Conservation (phyloP, 2,113 vertebrate species). For the Oplegnathus fasciatus region DNA sequence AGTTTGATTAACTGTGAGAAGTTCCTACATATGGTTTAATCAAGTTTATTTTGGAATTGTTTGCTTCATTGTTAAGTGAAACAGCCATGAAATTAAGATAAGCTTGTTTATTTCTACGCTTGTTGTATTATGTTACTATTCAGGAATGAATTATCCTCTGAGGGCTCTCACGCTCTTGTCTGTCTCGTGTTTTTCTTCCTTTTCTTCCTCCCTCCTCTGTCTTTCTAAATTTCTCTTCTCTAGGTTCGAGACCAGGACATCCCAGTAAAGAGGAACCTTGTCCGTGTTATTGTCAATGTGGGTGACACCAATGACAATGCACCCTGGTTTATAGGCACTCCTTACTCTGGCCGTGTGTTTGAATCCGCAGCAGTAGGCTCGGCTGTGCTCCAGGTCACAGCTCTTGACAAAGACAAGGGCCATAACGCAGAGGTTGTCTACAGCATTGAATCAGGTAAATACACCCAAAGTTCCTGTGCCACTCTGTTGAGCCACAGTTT, state of each 20-base stretch:
- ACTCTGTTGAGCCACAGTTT: conserved; percentile 3
- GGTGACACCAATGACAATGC: conserved; percentile 95
- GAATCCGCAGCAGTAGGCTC: conserved; percentile 94
- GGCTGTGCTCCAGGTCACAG: conserved; percentile 92
- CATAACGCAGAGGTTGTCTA: conserved; percentile 93
- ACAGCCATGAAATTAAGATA: conserved; percentile 29
- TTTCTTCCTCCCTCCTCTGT: background rate
- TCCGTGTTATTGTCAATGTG: conserved; percentile 90
- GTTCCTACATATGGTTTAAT: background rate
- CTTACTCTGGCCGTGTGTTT: conserved; percentile 91
- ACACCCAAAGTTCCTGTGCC: background rate
- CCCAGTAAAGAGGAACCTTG: conserved; percentile 95
- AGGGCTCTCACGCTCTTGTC: background rate
- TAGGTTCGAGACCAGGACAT: conserved; percentile 98
- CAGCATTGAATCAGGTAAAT: conserved; percentile 95
- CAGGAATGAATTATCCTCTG: background rate
- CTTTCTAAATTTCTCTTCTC: background rate
- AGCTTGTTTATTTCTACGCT: conserved; percentile 1
- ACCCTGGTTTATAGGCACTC: conserved; percentile 93
- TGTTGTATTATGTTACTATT: background rate
- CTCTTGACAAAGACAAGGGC: conserved; percentile 96
- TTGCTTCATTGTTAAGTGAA: conserved; percentile 5
- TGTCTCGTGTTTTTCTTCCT: background rate
- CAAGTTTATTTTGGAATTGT: conserved; percentile 18
- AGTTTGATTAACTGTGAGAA: background rate